phyloP scores from a whole-genome alignment of 2,113 vertebrate genomes.

The Oophaga pumilio region DNA sequence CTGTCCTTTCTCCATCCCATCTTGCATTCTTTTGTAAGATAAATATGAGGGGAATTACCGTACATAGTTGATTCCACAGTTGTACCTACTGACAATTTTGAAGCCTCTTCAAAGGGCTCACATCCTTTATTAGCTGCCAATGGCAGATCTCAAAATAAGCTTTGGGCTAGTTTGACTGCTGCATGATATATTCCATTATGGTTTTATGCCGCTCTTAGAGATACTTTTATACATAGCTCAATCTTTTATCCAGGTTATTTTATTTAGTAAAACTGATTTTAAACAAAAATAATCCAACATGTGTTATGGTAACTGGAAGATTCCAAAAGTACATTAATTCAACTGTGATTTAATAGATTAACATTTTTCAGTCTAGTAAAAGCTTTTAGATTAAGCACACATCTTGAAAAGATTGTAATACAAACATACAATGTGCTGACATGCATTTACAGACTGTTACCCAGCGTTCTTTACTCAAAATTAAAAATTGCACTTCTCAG shows the following conservation, averaged over 20 bases:
- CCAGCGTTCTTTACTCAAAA: slow-evolving; percentile 13
- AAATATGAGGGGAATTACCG: too few relatives aligned
- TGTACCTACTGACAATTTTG: too few relatives aligned
- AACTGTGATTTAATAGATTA: slow-evolving; percentile 48
- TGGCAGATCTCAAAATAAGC: too few relatives aligned
- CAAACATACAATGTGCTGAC: slow-evolving; percentile 38
- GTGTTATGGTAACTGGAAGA: slow-evolving; percentile 29
- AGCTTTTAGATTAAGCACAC: slow-evolving; percentile 49
- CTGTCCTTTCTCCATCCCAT: too few relatives aligned
- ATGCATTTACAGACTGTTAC: slow-evolving; percentile 32
- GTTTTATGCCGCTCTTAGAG: too few relatives aligned
- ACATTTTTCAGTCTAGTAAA: slow-evolving; percentile 49
- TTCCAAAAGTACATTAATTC: slow-evolving; percentile 22
- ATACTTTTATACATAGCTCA: too few relatives aligned
- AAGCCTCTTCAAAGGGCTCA: too few relatives aligned
- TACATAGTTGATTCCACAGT: too few relatives aligned
- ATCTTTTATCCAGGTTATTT: not conserved
- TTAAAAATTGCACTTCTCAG: slow-evolving; percentile 13
- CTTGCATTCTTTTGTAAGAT: too few relatives aligned
- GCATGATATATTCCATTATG: too few relatives aligned
- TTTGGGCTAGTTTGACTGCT: too few relatives aligned
- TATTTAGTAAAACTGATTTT: not conserved
- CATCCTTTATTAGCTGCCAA: too few relatives aligned
- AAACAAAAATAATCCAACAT: not conserved
- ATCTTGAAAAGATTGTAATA: slow-evolving; percentile 37